Conservation (phyloP, 2,113 vertebrate genomes). For the Takifugu flavidus region DNA sequence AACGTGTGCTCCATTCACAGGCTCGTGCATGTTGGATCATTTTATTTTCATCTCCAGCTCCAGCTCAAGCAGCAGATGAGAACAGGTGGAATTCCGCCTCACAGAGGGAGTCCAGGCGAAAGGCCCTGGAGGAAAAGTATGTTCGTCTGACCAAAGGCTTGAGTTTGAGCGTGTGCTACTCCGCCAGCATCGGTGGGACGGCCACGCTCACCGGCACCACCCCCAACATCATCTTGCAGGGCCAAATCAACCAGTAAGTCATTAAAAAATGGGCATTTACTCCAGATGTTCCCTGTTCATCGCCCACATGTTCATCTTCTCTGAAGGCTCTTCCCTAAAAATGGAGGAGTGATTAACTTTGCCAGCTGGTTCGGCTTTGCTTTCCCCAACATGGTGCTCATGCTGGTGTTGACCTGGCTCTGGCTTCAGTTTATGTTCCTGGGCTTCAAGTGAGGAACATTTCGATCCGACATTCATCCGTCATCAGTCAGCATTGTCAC, state of each 20-base stretch:
- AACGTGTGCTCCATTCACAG: not conserved
- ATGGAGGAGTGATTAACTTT: slow-evolving; percentile 83
- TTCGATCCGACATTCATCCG: not conserved
- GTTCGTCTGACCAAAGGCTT: slow-evolving; percentile 79
- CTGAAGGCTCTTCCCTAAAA: slow-evolving; percentile 75
- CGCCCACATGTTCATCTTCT: not conserved
- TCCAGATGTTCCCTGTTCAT: too few relatives aligned
- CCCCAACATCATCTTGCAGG: slow-evolving; percentile 90
- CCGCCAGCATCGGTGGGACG: slow-evolving; percentile 90
- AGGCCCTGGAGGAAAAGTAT: slow-evolving; percentile 61
- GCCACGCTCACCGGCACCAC: slow-evolving; percentile 90
- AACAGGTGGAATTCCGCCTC: not conserved
- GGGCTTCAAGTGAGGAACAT: slow-evolving; percentile 84
- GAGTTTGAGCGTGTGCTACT: slow-evolving; percentile 86
- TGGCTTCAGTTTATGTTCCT: slow-evolving; percentile 88
- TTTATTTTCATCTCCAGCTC: not conserved
- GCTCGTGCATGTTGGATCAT: not conserved
- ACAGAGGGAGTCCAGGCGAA: not conserved
- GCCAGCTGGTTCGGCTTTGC: slow-evolving; percentile 90
- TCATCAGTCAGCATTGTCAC: not conserved
- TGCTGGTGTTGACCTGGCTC: slow-evolving; percentile 79
- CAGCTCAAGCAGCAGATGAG: slow-evolving; percentile 26
- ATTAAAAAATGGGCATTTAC: not conserved
- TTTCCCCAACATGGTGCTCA: slow-evolving; percentile 83
- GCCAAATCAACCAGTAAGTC: slow-evolving; percentile 85